phyloP scores from a whole-genome alignment of 2,113 vertebrate species.

The Scalopus aquaticus region DNA sequence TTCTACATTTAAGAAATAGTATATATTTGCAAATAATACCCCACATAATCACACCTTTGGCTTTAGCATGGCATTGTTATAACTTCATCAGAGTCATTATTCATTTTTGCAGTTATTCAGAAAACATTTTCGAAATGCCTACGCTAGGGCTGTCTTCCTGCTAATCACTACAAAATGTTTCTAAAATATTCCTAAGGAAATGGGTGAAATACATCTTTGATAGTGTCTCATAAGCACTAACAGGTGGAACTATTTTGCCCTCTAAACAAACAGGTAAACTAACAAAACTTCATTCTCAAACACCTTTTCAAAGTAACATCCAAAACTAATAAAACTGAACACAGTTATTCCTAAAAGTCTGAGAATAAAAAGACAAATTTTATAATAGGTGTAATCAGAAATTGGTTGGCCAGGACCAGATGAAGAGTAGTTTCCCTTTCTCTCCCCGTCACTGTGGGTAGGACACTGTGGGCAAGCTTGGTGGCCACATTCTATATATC shows the following conservation, averaged over 20 bases:
- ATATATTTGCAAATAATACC: neutral
- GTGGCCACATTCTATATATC: no score
- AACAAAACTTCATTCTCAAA: neutral
- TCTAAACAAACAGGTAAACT: neutral
- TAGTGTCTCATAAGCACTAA: neutral
- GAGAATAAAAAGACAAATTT: neutral
- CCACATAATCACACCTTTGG: neutral
- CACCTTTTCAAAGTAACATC: neutral
- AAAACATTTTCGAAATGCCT: neutral
- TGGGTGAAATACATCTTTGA: neutral
- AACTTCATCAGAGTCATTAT: neutral
- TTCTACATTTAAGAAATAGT: neutral
- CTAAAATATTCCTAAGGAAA: neutral
- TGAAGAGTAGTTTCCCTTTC: neutral
- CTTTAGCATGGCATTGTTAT: neutral
- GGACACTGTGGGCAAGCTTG: neutral
- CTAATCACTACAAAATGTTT: neutral
- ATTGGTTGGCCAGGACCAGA: neutral
- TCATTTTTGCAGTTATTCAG: neutral
- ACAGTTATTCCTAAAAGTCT: neutral
- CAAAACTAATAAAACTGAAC: neutral
- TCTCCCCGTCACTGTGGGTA: neutral
- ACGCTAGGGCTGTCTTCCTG: neutral
- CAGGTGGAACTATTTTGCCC: neutral
- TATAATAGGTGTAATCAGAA: neutral